phyloP scores from a whole-genome alignment of 2,888 invertebrate genomes.

The Plagodis pulveraria region DNA sequence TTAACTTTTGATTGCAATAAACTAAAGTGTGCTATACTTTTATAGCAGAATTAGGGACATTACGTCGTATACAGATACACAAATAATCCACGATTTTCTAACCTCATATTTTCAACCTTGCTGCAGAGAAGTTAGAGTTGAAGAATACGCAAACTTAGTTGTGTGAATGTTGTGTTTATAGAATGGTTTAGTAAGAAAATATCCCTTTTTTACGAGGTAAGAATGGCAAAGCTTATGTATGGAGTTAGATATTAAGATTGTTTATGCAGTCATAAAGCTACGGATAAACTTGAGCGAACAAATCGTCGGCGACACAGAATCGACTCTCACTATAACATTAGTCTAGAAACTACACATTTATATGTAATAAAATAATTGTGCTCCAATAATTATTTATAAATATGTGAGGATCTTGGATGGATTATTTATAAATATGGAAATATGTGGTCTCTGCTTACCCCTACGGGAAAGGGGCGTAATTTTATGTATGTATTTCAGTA shows the following conservation, averaged over 20 bases:
- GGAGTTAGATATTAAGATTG: slow-evolving; percentile 71
- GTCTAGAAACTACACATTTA: too few species aligned
- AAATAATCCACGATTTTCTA: slow-evolving; percentile 3
- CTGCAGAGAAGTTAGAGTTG: slow-evolving; percentile 28
- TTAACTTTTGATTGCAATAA: slow-evolving; percentile 81
- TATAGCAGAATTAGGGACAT: slow-evolving; percentile 75
- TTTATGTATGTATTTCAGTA: too few species aligned
- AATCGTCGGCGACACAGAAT: too few species aligned
- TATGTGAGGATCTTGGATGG: too few species aligned
- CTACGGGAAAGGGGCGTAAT: too few species aligned
- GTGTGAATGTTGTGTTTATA: slow-evolving; percentile 67
- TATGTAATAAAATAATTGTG: too few species aligned
- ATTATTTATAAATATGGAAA: too few species aligned
- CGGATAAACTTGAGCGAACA: too few species aligned
- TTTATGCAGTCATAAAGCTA: slow-evolving; percentile 57
- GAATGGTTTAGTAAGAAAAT: slow-evolving; percentile 77
- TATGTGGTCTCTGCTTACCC: too few species aligned
- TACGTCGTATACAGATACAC: slow-evolving; percentile 51
- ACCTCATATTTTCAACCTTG: slow-evolving; percentile 41
- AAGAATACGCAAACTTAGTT: slow-evolving; percentile 31
- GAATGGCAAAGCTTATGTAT: slow-evolving; percentile 76
- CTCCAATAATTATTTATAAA: too few species aligned
- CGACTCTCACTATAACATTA: too few species aligned
- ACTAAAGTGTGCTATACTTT: slow-evolving; percentile 78
- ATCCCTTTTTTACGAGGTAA: slow-evolving; percentile 80